phyloP scores from a whole-genome alignment of 2,797 vertebrate genomes.

The Urocyon cinereoargenteus region DNA sequence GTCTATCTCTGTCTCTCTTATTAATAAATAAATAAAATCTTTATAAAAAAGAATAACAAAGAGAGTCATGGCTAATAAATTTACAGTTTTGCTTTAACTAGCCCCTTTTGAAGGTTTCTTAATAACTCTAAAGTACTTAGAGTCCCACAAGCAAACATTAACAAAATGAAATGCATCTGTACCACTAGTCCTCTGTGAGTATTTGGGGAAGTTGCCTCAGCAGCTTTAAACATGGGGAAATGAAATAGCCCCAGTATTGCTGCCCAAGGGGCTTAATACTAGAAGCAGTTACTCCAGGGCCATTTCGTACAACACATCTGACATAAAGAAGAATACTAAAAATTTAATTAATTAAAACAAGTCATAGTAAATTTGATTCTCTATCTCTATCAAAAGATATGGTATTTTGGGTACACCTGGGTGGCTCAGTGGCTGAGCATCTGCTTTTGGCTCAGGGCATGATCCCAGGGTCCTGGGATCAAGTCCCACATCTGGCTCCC shows the following conservation, averaged over 20 bases:
- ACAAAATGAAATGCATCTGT: background rate
- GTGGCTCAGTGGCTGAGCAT: no score
- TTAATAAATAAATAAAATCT: no score
- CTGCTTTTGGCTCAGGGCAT: no score
- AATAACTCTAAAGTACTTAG: background rate
- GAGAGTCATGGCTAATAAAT: background rate
- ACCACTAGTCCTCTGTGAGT: background rate
- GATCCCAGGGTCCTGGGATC: no score
- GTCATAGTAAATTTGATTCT: slow-evolving; percentile 20
- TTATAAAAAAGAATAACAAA: background rate
- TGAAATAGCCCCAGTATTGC: background rate
- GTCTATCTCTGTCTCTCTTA: no score
- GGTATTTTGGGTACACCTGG: background rate
- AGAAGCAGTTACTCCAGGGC: no score
- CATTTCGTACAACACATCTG: background rate
- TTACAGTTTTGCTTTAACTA: background rate
- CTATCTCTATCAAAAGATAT: slow-evolving; percentile 52
- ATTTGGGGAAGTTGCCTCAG: background rate
- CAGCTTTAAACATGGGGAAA: background rate
- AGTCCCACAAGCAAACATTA: background rate
- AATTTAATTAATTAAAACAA: slow-evolving; percentile 53
- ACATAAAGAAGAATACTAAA: slow-evolving; percentile 64
- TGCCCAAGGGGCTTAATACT: background rate
- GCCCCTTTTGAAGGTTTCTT: background rate
- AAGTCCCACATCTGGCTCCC: no score